A percentile compares a stretch with the other conserved stretches of the same genome.
Conservation (phyloP, 2,888 invertebrate species). For the Leptothorax acervorum region DNA sequence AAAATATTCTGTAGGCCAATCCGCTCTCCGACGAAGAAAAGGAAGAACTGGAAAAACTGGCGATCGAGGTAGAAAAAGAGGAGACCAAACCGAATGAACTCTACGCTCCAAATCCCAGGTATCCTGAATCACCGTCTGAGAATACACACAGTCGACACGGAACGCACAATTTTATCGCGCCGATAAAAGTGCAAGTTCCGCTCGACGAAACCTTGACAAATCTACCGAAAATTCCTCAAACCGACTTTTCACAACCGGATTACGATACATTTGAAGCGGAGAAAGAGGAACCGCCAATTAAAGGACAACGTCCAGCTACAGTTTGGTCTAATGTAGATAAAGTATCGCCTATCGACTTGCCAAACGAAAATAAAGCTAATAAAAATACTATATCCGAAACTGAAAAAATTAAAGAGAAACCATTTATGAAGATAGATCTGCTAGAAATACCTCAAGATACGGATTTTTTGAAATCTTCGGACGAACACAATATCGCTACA, state of each 20-base stretch:
- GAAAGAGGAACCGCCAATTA: conserved; percentile 43
- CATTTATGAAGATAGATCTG: neutral
- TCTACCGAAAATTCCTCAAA: neutral
- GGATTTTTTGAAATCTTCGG: neutral
- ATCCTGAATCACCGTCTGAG: conserved; percentile 14
- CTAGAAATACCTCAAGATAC: neutral
- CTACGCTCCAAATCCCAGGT: conserved; percentile 62
- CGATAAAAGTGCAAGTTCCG: conserved; percentile 23
- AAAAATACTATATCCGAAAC: conserved; percentile 16
- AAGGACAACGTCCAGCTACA: conserved; percentile 38
- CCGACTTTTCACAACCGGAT: neutral
- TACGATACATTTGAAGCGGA: neutral
- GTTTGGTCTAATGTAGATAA: conserved; percentile 63
- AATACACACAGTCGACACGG: neutral
- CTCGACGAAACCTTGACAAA: neutral
- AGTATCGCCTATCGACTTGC: conserved; percentile 38
- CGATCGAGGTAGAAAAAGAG: conserved; percentile 74
- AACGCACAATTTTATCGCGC: conserved; percentile 13
- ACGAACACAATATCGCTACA: neutral
- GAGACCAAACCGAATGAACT: conserved; percentile 75
- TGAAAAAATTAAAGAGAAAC: neutral
- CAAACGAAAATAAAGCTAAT: conserved; percentile 9
- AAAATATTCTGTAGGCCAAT: conserved; percentile 60
- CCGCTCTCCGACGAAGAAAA: conserved; percentile 72
- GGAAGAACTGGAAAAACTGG: conserved; percentile 69